Conservation (phyloP, 1,140 invertebrate genomes). For the Zaprionus capensis region DNA sequence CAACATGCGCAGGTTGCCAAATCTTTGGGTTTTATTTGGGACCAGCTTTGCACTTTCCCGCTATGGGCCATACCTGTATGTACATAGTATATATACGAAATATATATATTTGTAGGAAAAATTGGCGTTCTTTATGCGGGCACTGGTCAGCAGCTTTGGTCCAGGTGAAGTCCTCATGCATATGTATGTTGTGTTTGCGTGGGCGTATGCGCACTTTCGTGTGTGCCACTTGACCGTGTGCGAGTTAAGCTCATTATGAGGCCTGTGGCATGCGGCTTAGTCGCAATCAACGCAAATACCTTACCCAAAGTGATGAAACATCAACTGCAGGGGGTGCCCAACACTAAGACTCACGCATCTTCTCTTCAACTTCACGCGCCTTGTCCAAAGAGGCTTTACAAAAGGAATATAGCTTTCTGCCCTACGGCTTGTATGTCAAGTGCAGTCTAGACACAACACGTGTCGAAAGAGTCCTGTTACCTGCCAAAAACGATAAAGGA, state of each 20-base stretch:
- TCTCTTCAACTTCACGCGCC: background rate
- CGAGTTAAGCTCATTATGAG: slow-evolving; percentile 72
- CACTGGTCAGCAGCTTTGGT: slow-evolving; percentile 6
- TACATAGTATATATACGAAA: background rate
- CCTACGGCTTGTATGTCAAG: background rate
- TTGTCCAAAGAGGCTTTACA: background rate
- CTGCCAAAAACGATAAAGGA: background rate
- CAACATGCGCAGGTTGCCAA: slow-evolving; percentile 12
- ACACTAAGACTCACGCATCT: background rate
- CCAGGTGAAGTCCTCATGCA: slow-evolving; percentile 11
- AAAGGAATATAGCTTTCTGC: background rate
- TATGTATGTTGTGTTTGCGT: slow-evolving; percentile 12
- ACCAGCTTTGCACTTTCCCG: slow-evolving; percentile 13
- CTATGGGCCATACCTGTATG: background rate
- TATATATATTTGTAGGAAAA: slow-evolving; percentile 4
- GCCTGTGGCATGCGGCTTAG: slow-evolving; percentile 44
- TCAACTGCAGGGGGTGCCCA: slow-evolving; percentile 1
- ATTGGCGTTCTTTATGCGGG: slow-evolving; percentile 26
- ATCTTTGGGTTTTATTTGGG: slow-evolving; percentile 17
- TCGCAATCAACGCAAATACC: slow-evolving; percentile 65
- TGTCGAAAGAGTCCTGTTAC: background rate
- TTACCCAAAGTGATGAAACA: background rate
- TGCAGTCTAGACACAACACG: slow-evolving; percentile 1
- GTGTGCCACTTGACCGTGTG: slow-evolving; percentile 38
- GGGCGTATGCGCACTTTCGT: background rate